Evolutionary conservation across 2,888 invertebrate genomes (phyloP).

Genomic region (Tryphoninae sp.): DNA sequence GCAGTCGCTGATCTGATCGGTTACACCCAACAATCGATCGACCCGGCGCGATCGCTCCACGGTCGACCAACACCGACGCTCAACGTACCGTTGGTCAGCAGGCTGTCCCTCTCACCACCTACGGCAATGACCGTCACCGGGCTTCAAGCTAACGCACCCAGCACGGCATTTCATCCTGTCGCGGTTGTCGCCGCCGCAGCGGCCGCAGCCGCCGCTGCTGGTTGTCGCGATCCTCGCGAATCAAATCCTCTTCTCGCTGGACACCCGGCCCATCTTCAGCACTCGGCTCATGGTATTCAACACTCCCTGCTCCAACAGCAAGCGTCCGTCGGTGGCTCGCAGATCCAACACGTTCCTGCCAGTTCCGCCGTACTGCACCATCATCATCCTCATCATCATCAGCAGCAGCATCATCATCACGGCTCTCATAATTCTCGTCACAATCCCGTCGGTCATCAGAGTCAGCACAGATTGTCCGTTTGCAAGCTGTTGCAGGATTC

Average conservation of each 20-base stretch:
- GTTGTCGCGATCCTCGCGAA: constrained; percentile 72
- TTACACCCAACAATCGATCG: constrained; percentile 70
- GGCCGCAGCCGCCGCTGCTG: constrained; percentile 43
- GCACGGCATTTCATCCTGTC: constrained; percentile 73
- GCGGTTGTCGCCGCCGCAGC: constrained; percentile 61
- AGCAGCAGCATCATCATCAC: constrained; percentile 52
- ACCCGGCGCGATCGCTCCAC: constrained; percentile 72
- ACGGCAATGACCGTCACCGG: constrained; percentile 76
- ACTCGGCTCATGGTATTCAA: constrained; percentile 58
- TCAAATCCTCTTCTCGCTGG: constrained; percentile 66
- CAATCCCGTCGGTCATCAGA: constrained; percentile 39
- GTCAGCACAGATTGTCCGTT: constrained; percentile 76
- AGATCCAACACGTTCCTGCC: constrained; percentile 74
- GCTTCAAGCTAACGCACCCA: constrained; percentile 71
- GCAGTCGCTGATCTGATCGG: constrained; percentile 70
- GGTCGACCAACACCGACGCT: constrained; percentile 69
- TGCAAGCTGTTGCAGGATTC: constrained; percentile 74
- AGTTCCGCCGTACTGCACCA: constrained; percentile 70
- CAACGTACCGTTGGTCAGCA: constrained; percentile 76
- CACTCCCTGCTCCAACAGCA: constrained; percentile 71
- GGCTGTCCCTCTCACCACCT: constrained; percentile 81
- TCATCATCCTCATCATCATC: constrained; percentile 56
- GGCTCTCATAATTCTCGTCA: constrained; percentile 46
- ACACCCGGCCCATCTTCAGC: constrained; percentile 74
- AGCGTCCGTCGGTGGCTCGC: constrained; percentile 63